These are phyloP conservation scores for Orchestia grillus DNA, from an alignment of 1,140 invertebrate genomes.

Conservation along the genomic window DNA sequence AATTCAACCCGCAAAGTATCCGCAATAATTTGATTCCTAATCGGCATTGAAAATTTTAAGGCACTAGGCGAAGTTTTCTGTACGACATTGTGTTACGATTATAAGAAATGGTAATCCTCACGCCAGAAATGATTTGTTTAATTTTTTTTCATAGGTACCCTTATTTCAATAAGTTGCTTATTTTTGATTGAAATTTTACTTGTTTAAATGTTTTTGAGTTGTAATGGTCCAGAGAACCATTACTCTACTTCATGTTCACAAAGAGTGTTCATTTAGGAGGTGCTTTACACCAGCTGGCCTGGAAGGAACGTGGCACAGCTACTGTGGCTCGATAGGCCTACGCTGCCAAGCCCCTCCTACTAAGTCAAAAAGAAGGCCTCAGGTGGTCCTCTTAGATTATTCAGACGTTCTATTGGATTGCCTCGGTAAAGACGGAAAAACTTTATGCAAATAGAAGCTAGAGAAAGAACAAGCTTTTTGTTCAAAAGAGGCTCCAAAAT, in stretches of 20 bases:
- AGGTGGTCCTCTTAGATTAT: conserved; percentile 44
- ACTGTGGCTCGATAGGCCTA: not conserved
- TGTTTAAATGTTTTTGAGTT: too few species aligned
- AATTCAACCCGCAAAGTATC: not conserved
- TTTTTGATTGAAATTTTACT: too few species aligned
- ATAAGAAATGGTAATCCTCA: too few species aligned
- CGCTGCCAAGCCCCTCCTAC: not conserved
- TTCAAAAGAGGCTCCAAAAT: not conserved
- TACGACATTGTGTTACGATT: too few species aligned
- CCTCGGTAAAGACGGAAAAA: conserved; percentile 55
- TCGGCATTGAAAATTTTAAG: not conserved
- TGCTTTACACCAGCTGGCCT: not conserved
- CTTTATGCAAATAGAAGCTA: conserved; percentile 38
- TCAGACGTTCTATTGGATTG: conserved; percentile 56
- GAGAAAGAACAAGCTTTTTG: conserved; percentile 25
- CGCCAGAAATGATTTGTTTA: too few species aligned
- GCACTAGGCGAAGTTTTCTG: not conserved
- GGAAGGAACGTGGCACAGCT: not conserved
- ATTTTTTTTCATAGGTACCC: too few species aligned
- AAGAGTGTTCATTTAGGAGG: not conserved
- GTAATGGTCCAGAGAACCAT: not conserved
- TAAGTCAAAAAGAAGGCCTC: conserved; percentile 55
- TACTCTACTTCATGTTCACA: not conserved
- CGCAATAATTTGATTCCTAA: not conserved
- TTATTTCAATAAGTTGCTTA: too few species aligned